Evolutionary conservation across 1,140 invertebrate genomes (phyloP), one percentile per base, ranked within the genome.

Genomic region (Cyphomyrmex costatus): DNA sequence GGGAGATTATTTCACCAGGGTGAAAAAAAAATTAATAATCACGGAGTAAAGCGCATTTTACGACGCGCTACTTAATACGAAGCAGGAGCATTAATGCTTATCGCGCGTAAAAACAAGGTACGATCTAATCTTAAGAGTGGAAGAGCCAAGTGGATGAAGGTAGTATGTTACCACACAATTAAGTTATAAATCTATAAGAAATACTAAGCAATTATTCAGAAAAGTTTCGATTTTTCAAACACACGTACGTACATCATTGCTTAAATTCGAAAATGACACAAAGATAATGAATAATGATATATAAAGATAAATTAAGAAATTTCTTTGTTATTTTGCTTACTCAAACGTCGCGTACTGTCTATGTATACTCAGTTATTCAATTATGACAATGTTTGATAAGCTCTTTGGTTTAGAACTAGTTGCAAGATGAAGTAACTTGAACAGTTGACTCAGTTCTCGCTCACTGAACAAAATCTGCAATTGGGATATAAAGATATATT

Each of bases 11-110:
- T 74, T 60, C 19, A 30, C 51, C 8, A 36, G 42, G 53, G 66
- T 49, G 53, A 61, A 83, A 49, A 83, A n/a, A 76, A 83, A 82
- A 83, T 83, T 83, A 83, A 83, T 83, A 83, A 83, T 36, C 79
- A 60, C 79, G 4, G 27, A 36, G 36, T 46, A 42, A 83, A 74
- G 56, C 76, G 24, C 61, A 27, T 51, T 85, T 82, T 82, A 82
- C 66, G 79, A 73, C 36, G 79, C 53, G 79, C 79, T 61, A 49
- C 74, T 83, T 83, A 83, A 83, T 83, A 60, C 36, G 68, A 60
- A 24, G 68, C 53, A 30, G 53, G 53, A 60, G 53, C 68, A 46
- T 61, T 60, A 83, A 83, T 73, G 53, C 68, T 83, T 83, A 83
- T 83, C 53, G 79, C 24, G 19, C 68, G 27, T 83, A 83, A 83